These are phyloP conservation scores for Xanthorhoe designata DNA, from an alignment of 2,888 invertebrate genomes.

Conservation along the genomic window DNA sequence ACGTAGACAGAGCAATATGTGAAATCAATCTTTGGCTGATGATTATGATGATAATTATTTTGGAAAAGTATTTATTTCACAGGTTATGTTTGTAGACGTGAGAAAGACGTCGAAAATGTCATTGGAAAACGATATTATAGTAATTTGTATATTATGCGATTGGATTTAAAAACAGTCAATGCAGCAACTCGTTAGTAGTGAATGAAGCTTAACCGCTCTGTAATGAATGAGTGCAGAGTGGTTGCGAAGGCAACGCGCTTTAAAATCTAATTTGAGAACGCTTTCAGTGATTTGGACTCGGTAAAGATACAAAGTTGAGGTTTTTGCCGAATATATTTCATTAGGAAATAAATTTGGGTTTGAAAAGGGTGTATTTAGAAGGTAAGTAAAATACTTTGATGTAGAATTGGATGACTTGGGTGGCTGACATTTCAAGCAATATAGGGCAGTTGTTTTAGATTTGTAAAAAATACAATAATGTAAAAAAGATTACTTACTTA, in stretches of 20 bases:
- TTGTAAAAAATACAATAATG: too few relatives aligned
- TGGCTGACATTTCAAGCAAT: not conserved
- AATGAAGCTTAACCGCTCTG: slow-evolving; percentile 45
- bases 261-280: slow-evolving; percentile 56
- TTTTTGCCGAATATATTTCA: slow-evolving; percentile 31
- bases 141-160: too few relatives aligned
- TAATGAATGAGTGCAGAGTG: slow-evolving; percentile 57
- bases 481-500: too few relatives aligned
- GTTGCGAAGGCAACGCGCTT: slow-evolving; percentile 48
- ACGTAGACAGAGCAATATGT: too few relatives aligned
- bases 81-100: too few relatives aligned
- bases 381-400: not conserved
- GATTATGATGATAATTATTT: too few relatives aligned
- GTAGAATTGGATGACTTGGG: not conserved
- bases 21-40: too few relatives aligned
- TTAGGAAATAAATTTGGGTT: not conserved
- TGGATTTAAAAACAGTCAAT: not conserved
- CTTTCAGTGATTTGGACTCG: slow-evolving; percentile 49
- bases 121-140: too few relatives aligned
- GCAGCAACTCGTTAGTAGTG: slow-evolving; percentile 3
- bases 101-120: too few relatives aligned
- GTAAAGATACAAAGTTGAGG: slow-evolving; percentile 15
- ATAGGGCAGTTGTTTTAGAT: too few relatives aligned
- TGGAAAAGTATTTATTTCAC: too few relatives aligned
- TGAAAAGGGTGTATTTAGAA: not conserved